Base-by-base conservation (phyloP, 2,113 vertebrate genomes). In the Daphoenositta chrysoptera region DNA sequence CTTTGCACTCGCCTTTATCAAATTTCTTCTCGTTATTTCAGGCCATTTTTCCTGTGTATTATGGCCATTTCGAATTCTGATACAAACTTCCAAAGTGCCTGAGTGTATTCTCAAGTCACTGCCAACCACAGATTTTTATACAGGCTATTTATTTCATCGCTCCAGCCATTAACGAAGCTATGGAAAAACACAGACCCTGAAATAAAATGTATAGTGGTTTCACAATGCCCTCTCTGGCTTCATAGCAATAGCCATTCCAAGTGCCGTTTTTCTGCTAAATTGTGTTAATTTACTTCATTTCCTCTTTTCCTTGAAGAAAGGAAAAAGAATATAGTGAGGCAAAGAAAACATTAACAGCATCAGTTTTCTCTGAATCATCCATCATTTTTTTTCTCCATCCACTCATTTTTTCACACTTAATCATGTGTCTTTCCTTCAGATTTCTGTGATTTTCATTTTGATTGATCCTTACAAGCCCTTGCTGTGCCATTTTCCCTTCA, bases 381-480 rank as follows among this genome's bases (percentile, higher is more conserved):
- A 23, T 90, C 19, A 3, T 71, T 82, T 93, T 82, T 93, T 64
- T 82, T n/a, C 78, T 64, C 65, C n/a, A 48, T 87, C 40, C 73
- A 47, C 77, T 94, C 92, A 71, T 82, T 77, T 95, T 90, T 85
- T 90, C 88, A 79, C 84, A 90, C 73, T 92, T 94, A 96, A 95
- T 96, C 79, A 92, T 70, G 58, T 61, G 71, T 48, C 31, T 87
- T 90, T 86, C 88, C 83, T 90, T 83, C 64, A 79, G 51, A 35
- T 58, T 93, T 88, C 79, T 7, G 27, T 47, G 45, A 75, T 77
- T 94, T 77, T 83, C 88, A 35, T 39, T 95, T 90, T 88, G 86
- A 93, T 47, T 80, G 95, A 93, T 86, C 95, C 72, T 81, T 58
- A 57, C 21, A 77, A 90, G 50, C 66, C 83, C 75, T 61, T 1